Percentiles rank a stretch among this genome's conserved stretches.
These are phyloP conservation scores for Whitmania pigra DNA, from an alignment of 1,140 invertebrate genomes.

Conservation along the genomic window DNA sequence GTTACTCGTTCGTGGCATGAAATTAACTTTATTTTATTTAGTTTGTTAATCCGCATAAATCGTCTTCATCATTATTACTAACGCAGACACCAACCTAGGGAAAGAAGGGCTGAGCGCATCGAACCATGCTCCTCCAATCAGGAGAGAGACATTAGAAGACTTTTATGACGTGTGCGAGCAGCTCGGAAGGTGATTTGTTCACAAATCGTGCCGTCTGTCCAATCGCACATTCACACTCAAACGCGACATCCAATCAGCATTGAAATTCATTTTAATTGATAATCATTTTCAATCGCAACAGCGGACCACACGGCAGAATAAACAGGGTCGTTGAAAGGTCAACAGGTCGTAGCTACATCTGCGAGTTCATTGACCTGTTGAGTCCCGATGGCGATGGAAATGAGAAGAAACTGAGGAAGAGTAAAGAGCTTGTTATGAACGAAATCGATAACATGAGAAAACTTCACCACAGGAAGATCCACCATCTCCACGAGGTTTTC, in stretches of 20 bases:
- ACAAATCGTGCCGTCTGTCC: too few species aligned
- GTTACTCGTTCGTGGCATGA: too few species aligned
- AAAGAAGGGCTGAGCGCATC: too few species aligned
- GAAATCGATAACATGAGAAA: conserved; percentile 99
- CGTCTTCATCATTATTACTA: too few species aligned
- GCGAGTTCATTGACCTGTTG: conserved; percentile 93
- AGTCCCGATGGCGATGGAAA: conserved; percentile 57
- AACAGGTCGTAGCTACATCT: conserved; percentile 94
- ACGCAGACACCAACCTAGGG: too few species aligned
- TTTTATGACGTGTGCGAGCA: conserved; percentile 98
- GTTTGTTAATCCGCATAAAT: too few species aligned
- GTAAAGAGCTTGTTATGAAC: conserved; percentile 89
- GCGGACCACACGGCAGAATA: too few species aligned
- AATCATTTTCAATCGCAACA: too few species aligned
- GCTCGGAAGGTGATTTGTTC: conserved; percentile 64
- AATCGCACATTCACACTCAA: too few species aligned
- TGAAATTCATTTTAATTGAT: too few species aligned
- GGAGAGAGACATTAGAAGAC: conserved; percentile 47
- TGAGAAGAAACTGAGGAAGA: background rate
- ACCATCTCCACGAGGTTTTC: conserved; percentile 95
- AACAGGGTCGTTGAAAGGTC: conserved; percentile 87
- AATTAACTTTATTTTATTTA: too few species aligned
- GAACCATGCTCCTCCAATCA: conserved; percentile 23
- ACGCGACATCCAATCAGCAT: too few species aligned
- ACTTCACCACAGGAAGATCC: conserved; percentile 87